Conservation (phyloP, 2,113 vertebrate genomes). For the Gnathonemus echidnorhynchus region DNA sequence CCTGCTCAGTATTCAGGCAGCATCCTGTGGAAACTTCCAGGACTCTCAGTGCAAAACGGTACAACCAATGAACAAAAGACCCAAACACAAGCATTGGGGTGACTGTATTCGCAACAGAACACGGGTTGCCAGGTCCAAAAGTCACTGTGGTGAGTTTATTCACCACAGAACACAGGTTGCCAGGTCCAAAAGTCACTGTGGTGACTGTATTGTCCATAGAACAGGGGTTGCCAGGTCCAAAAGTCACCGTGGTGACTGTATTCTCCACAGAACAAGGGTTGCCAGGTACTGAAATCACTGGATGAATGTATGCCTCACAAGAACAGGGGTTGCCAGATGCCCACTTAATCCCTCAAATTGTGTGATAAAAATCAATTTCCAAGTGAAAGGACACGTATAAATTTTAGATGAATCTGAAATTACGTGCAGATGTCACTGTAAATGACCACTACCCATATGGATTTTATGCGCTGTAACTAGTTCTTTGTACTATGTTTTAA, state of each 20-base stretch:
- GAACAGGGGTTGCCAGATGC: not conserved
- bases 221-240: not conserved
- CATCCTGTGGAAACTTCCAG: constrained; percentile 12
- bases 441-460: not conserved
- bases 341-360: not conserved
- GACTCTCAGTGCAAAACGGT: not conserved
- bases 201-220: not conserved
- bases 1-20: constrained; percentile 5
- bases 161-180: not conserved
- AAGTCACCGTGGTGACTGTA: not conserved
- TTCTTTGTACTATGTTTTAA: not conserved
- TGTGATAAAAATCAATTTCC: not conserved
- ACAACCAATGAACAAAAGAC: constrained; percentile 7
- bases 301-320: not conserved
- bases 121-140: not conserved
- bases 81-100: constrained; percentile 3
- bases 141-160: not conserved
- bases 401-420: not conserved
- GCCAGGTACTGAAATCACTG: not conserved
- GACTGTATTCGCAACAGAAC: not conserved
- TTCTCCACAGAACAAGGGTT: not conserved
- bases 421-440: not conserved
- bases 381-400: not conserved
- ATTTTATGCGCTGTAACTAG: not conserved
- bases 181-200: not conserved